A percentile compares a stretch with the other conserved stretches of the same genome.
Conservation (phyloP, 2,888 invertebrate genomes). For the Sphaeridia pumilis region DNA sequence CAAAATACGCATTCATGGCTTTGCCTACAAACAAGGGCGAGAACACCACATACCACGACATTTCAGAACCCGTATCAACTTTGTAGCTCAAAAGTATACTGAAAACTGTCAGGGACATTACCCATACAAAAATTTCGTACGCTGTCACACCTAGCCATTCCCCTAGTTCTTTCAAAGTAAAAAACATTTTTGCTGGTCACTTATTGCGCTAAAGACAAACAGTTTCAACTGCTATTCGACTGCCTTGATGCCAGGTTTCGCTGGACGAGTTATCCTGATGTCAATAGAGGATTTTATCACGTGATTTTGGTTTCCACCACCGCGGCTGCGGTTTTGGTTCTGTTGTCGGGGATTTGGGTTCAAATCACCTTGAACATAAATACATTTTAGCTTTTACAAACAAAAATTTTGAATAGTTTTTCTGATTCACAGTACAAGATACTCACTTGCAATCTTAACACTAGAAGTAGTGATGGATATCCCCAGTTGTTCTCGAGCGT, state of each 20-base stretch:
- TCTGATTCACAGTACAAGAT: no score
- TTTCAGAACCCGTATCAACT: conserved; percentile 49
- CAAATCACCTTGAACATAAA: no score
- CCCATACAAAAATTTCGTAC: conserved; percentile 87
- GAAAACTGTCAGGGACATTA: conserved; percentile 63
- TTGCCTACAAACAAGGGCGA: conserved; percentile 84
- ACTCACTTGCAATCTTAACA: conserved; percentile 64
- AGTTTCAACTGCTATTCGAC: no score
- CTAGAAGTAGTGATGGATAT: conserved; percentile 74
- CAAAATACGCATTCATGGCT: conserved; percentile 86
- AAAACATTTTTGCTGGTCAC: conserved; percentile 60
- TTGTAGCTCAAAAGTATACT: conserved; percentile 70
- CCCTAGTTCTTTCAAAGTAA: conserved; percentile 76
- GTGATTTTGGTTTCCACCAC: no score
- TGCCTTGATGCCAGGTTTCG: not conserved
- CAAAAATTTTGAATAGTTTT: no score
- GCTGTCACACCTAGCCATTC: conserved; percentile 89
- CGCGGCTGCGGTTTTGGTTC: no score
- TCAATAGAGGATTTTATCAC: conserved; percentile 58
- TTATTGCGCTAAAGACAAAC: no score
- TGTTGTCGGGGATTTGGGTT: no score
- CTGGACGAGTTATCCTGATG: conserved; percentile 58
- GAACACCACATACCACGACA: conserved; percentile 82
- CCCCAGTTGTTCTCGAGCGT: conserved; percentile 56
- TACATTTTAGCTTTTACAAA: no score